Base-by-base conservation (phyloP, 1,140 invertebrate species). In the Drosophila novamexicana region DNA sequence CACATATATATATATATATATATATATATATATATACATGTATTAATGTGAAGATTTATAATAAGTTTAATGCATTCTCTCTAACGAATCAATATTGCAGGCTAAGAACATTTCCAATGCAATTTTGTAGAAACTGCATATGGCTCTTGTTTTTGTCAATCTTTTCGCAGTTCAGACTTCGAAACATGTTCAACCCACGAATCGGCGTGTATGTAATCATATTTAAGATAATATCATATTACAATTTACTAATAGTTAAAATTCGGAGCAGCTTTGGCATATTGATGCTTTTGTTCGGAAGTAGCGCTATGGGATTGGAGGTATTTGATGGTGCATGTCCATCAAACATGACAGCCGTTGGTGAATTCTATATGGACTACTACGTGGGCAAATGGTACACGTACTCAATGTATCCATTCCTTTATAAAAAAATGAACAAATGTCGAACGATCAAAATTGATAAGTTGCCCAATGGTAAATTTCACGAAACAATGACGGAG, bases 331-430 rank as follows among this genome's bases (percentile, higher is more conserved):
- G 63, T 2, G 2, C 45, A 6, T 84, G 81, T 44, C 62, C 58
- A 0, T 0, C 0, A 0, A 84, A 80, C n/a, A 42, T 84, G 42
- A 77, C 73, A 6, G 50, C 73, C 6, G 2, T 77, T n/a, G 45
- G n/a, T 1, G 18, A 72, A 7, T 52, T 84, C 0, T 7, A 84
- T 5, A 77, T 84, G 49, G 1, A 44, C 0, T 6, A 29, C 0
- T 75, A 65, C 1, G 0, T 1, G 6, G 81, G 77, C 6, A 70
- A 44, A 9, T 84, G 81, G 81, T 80, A 84, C 37, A 40, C 49
- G 2, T 16, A 79, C 16, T 39, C 58, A 0, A 40, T 63, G 22
- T 77, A 62, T 57, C 53, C 68, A 0, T 9, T 3, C 0, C 8
- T 53, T 0, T 12, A 49, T 1, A 2, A 29, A 0, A 45, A 16